Base-by-base conservation (phyloP, 2,797 vertebrate species). In the Clamator glandarius region DNA sequence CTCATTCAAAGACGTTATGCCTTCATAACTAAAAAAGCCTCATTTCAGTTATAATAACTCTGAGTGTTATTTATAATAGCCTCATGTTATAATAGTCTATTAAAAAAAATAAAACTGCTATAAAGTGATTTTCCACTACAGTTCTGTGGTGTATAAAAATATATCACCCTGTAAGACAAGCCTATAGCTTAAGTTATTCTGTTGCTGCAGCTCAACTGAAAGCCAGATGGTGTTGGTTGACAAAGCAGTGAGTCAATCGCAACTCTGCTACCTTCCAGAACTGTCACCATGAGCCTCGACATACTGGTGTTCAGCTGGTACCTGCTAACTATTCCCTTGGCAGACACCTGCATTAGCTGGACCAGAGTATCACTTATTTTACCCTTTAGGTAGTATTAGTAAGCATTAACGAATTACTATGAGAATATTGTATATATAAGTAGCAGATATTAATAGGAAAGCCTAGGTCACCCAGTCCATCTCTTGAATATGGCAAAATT, bases 21-120 rank as follows among this genome's bases (percentile, higher is more conserved):
- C 75, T 92, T 85, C 68, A 39, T 91, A 84, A 84, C 42, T 58
- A 67, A 83, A 89, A 87, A 84, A 84, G 13, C 28, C 23, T 93
- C 13, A n/a, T 66, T 93, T 94, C 75, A 55, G 52, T 63, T 89
- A n/a, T n/a, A n/a, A n/a, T n/a, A 84, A 61, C 19, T 64, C 50
- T 81, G 78, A 80, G 41, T 29, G 31, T 84, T 89, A 81, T 67
- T 91, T 84, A 78, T 80, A 77, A 28, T 25, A 84, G n/a, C 62
- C 48, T 88, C 23, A 62, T 72, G 58, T 48, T 81, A 6, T 72
- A 73, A 63, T 46, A 89, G 39, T 61, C 81, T 67, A 17, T 85
- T 62, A 88, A 73, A 88, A 90, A 90, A 46, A 90, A 59, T 41
- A 66, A 55, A 66, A 87, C 24, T 69, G 50, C 79, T 51, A 21